Percentiles rank a stretch among this genome's conserved stretches.
phyloP scores from a whole-genome alignment of 2,113 vertebrate species.

The Corythoichthys haematopterus region DNA sequence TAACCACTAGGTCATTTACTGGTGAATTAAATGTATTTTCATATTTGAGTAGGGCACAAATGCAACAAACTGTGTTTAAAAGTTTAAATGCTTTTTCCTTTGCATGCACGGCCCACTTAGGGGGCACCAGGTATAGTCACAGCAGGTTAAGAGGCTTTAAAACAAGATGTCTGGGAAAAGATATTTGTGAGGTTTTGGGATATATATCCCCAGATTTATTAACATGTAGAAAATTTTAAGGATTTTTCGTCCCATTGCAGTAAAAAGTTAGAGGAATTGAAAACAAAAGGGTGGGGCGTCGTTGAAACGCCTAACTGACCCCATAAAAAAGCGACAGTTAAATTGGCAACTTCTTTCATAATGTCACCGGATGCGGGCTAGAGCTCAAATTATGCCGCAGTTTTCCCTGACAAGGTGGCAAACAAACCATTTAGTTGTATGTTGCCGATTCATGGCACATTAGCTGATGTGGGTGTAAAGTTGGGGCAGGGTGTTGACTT shows the following conservation, averaged over 20 bases:
- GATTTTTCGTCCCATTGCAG: neutral
- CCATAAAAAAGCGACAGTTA: conserved; percentile 2
- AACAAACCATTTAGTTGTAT: conserved; percentile 12
- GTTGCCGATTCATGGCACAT: conserved; percentile 28
- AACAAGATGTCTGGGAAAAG: conserved; percentile 26
- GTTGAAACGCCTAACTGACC: neutral
- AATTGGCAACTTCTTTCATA: conserved; percentile 2
- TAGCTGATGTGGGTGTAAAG: conserved; percentile 9
- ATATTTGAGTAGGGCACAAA: neutral
- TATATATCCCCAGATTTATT: neutral
- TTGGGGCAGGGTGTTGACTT: conserved; percentile 32
- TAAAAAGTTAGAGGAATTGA: neutral
- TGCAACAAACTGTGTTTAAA: neutral
- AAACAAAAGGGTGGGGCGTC: neutral
- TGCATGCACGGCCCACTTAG: neutral
- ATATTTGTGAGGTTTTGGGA: neutral
- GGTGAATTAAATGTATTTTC: too few relatives aligned
- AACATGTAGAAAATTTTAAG: neutral
- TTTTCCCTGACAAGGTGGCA: neutral
- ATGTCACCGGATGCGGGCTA: conserved; percentile 1
- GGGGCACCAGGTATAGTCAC: neutral
- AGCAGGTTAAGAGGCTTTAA: neutral
- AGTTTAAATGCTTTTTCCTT: neutral
- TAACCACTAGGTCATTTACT: neutral
- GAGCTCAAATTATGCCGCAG: conserved; percentile 12